phyloP scores from a whole-genome alignment of 2,888 invertebrate genomes.

The Marasmarcha lunaedactyla region DNA sequence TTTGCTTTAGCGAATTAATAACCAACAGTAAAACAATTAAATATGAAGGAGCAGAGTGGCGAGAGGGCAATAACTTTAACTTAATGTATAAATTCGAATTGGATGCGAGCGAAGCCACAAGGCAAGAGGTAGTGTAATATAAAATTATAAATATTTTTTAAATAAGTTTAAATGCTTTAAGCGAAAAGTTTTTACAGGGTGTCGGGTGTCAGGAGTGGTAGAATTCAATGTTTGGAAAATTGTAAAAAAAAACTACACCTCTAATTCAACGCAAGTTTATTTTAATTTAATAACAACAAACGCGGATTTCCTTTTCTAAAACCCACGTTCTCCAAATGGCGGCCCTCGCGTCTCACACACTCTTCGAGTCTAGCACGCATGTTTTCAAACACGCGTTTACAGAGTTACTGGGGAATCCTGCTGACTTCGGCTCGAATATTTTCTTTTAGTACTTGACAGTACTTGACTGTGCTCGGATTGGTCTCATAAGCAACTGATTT shows the following conservation, averaged over 20 bases:
- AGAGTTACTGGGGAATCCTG: neutral
- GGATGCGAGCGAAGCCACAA: no score
- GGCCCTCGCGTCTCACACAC: slow-evolving; percentile 7
- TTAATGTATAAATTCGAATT: no score
- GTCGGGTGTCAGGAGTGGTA: no score
- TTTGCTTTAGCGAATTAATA: no score
- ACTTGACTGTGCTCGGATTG: neutral
- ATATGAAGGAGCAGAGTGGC: no score
- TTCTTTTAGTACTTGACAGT: neutral
- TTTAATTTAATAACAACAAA: slow-evolving; percentile 3
- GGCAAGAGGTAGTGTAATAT: no score
- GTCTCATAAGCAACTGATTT: slow-evolving; percentile 5
- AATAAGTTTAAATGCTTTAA: no score
- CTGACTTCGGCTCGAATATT: neutral
- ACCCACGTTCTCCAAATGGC: slow-evolving; percentile 6
- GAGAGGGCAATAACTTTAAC: no score
- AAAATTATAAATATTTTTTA: no score
- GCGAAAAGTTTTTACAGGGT: no score
- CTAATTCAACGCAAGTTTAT: slow-evolving; percentile 1
- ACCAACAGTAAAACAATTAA: no score
- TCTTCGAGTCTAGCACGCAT: slow-evolving; percentile 11
- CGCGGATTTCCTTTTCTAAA: slow-evolving; percentile 3
- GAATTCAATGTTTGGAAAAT: slow-evolving; percentile 1
- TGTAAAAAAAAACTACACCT: no score
- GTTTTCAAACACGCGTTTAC: slow-evolving; percentile 5